Percentiles rank a stretch among this genome's conserved stretches.
phyloP scores from a whole-genome alignment of 2,113 vertebrate species.

The Phrynosoma platyrhinos region DNA sequence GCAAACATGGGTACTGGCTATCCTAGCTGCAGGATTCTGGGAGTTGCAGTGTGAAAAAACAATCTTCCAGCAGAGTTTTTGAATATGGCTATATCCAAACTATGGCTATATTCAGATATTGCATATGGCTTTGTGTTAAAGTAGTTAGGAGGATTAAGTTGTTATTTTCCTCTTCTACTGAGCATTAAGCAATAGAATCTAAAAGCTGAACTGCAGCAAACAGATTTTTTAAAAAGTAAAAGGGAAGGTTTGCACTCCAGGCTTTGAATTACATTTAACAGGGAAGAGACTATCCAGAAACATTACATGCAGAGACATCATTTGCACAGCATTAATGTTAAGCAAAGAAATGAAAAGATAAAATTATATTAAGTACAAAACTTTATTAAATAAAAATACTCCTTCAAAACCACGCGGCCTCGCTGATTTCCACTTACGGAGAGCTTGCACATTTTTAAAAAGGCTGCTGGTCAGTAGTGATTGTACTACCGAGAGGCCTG shows the following conservation, averaged over 20 bases:
- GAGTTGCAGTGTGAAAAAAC: too few relatives aligned
- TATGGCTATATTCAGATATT: too few relatives aligned
- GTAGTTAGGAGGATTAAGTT: too few relatives aligned
- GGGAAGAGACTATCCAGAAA: slow-evolving; percentile 53
- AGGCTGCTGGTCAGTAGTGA: not conserved
- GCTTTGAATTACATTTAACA: slow-evolving; percentile 52
- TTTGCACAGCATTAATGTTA: slow-evolving; percentile 17
- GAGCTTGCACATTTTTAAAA: slow-evolving; percentile 1
- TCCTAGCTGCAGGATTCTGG: too few relatives aligned
- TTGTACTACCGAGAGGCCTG: not conserved
- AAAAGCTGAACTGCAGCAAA: slow-evolving; percentile 35
- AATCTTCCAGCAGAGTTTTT: too few relatives aligned
- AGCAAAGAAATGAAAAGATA: slow-evolving; percentile 51
- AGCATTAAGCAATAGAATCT: slow-evolving; percentile 21
- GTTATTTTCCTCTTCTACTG: not conserved
- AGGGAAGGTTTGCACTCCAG: slow-evolving; percentile 23
- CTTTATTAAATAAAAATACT: slow-evolving; percentile 13
- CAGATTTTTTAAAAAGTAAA: not conserved
- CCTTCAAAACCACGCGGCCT: not conserved
- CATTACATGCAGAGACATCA: not conserved
- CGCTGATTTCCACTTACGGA: not conserved
- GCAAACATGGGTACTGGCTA: too few relatives aligned
- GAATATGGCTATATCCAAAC: too few relatives aligned
- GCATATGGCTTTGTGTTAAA: too few relatives aligned
- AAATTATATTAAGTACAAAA: not conserved